Base-by-base conservation (phyloP, 1,140 invertebrate genomes). In the Dryas iulia region DNA sequence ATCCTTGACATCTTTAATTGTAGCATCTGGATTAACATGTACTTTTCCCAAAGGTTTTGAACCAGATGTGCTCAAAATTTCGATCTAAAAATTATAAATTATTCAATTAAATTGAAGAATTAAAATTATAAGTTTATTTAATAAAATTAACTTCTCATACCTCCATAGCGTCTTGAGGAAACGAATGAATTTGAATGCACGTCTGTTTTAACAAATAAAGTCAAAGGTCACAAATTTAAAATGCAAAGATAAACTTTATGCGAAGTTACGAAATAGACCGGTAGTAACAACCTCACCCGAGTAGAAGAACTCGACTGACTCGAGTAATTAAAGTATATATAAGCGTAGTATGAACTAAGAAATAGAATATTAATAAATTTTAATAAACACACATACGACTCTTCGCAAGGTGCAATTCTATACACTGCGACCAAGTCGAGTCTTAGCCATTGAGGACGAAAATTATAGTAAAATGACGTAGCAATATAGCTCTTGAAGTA, bases 1-100 rank as follows among this genome's bases (percentile, higher is more conserved):
- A 54, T 94, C 94, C 82, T 98, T 97, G 2, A 98, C 92, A 80
- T 97, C 95, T 70, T 90, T 91, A 33, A 98, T 93, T 0, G 95
- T 95, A 1, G 94, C 94, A 18, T 90, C 89, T 18, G 93, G 86
- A 53, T 90, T 92, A 10, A 95, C 90, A 71, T 89, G 86, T 30
- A 93, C 84, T 64, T 90, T 92, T 61, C 94, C 94, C n/a, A 94
- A 78, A n/a, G 93, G 84, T 77, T 94, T 95, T 8, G 92, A 93
- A 31, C 90, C 92, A 21, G 86, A 80, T 8, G 90, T 87, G 77
- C 84, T 94, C 30, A 94, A 72, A 69, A 95, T 93, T 91, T 94
- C 94, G 64, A 95, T 91, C 93, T 95, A 63, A 31, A 67, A 70
- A 78, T 53, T 68, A 71, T 21, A 71, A 23, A 24, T 25, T 10